phyloP scores from a whole-genome alignment of 2,888 invertebrate genomes.

The Nephrotoma appendiculata region DNA sequence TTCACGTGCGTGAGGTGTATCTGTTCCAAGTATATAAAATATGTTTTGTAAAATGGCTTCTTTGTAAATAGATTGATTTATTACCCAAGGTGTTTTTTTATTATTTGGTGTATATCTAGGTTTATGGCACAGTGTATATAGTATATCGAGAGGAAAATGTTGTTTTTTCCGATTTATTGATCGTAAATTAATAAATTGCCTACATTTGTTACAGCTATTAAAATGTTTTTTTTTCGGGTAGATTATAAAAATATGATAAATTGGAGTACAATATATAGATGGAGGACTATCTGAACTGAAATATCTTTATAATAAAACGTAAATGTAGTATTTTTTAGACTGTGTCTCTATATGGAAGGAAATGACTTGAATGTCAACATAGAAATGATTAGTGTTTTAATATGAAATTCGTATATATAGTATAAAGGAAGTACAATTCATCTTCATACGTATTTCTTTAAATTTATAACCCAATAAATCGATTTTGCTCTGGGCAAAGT shows the following conservation, averaged over 20 bases:
- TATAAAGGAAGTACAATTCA: not conserved
- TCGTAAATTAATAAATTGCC: not conserved
- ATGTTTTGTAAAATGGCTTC: not conserved
- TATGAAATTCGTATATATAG: not conserved
- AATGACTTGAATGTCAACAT: not conserved
- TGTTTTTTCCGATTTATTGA: not conserved
- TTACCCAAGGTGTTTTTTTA: not conserved
- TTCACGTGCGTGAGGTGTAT: not conserved
- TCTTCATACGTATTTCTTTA: not conserved
- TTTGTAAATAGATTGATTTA: not conserved
- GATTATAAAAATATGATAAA: not conserved
- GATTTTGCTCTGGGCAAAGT: not conserved
- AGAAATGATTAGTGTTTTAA: not conserved
- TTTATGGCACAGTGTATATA: not conserved
- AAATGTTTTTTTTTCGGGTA: not conserved
- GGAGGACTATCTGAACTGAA: not conserved
- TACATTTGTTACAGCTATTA: not conserved
- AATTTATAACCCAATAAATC: not conserved
- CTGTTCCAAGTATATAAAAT: not conserved
- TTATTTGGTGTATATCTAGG: not conserved
- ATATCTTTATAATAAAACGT: not conserved
- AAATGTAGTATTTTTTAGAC: not conserved
- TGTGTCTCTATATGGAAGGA: not conserved
- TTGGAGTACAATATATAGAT: not conserved
- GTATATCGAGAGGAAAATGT: not conserved